Evolutionary conservation across 2,113 vertebrate genomes (phyloP).

Genomic region (Saguinus imperator): DNA sequence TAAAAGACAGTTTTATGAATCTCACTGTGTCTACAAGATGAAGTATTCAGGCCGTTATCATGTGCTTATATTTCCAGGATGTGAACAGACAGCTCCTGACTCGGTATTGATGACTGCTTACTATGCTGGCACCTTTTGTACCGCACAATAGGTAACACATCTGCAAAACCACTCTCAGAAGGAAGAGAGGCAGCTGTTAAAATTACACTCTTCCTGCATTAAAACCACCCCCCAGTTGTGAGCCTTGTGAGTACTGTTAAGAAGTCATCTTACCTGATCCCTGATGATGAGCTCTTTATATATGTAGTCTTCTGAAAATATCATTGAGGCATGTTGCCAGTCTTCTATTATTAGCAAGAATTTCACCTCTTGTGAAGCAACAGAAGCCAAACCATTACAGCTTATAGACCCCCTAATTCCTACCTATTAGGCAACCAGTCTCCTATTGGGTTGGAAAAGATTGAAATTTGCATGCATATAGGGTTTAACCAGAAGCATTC

Average conservation of each 20-base stretch:
- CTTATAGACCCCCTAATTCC: conserved; percentile 72
- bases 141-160: conserved; percentile 67
- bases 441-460: conserved; percentile 69
- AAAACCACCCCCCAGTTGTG: conserved; percentile 55
- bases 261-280: conserved; percentile 72
- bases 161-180: conserved; percentile 67
- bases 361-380: conserved; percentile 54
- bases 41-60: conserved; percentile 67
- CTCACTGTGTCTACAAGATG: conserved; percentile 74
- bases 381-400: conserved; percentile 68
- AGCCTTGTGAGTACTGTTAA: conserved; percentile 70
- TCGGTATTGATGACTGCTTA: conserved; percentile 60
- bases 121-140: conserved; percentile 73
- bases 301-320: conserved; percentile 44
- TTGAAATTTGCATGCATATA: conserved; percentile 74
- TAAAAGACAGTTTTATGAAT: conserved; percentile 76
- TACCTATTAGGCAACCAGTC: conserved; percentile 62
- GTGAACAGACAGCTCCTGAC: conserved; percentile 63
- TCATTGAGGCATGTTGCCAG: conserved; percentile 46
- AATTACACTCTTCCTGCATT: conserved; percentile 71
- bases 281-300: conserved; percentile 64
- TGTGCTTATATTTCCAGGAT: conserved; percentile 66
- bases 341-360: conserved; percentile 55
- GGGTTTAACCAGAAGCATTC: conserved; percentile 61
- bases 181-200: conserved; percentile 75